A percentile compares a stretch with the other conserved stretches of the same genome.
Evolutionary conservation across 1,140 invertebrate species (phyloP).

Genomic region (Leptinotarsa defecta): DNA sequence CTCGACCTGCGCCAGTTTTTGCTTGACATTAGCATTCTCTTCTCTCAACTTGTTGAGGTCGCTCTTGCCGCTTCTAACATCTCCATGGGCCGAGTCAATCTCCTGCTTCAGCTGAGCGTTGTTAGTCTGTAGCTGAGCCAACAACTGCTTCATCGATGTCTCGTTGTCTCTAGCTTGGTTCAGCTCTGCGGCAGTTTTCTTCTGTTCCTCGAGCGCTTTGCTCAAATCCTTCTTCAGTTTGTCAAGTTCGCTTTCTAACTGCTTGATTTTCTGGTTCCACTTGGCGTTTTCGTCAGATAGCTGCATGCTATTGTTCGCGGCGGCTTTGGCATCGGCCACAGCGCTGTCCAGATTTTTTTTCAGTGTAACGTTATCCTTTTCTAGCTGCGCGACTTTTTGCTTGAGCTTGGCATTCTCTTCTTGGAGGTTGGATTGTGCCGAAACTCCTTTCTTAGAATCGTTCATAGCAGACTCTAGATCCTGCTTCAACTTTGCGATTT

Average conservation of each 20-base stretch:
- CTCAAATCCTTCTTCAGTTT: constrained; percentile 10
- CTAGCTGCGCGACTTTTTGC: constrained; percentile 30
- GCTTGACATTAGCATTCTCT: constrained; percentile 26
- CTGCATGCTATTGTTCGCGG: background rate
- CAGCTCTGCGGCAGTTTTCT: background rate
- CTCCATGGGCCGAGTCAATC: constrained; percentile 13
- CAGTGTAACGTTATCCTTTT: constrained; percentile 30
- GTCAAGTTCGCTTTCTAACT: constrained; percentile 9
- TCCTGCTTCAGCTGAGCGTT: constrained; percentile 28
- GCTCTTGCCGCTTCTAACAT: constrained; percentile 20
- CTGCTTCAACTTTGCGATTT: constrained; percentile 33
- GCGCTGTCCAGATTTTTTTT: constrained; percentile 34
- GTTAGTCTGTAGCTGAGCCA: constrained; percentile 30
- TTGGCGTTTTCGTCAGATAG: constrained; percentile 19
- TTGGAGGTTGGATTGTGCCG: constrained; percentile 5
- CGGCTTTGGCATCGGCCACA: constrained; percentile 21
- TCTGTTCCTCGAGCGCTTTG: background rate
- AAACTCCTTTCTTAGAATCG: constrained; percentile 11
- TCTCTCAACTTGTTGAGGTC: constrained; percentile 21
- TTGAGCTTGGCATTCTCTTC: constrained; percentile 32
- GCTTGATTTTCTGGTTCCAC: constrained; percentile 12
- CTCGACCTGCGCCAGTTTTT: constrained; percentile 28
- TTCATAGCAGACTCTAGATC: constrained; percentile 23
- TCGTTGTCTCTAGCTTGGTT: constrained; percentile 30
- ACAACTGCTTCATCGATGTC: constrained; percentile 29